Base-by-base conservation (phyloP, 2,797 vertebrate species). In the Bradypodion pumilum region DNA sequence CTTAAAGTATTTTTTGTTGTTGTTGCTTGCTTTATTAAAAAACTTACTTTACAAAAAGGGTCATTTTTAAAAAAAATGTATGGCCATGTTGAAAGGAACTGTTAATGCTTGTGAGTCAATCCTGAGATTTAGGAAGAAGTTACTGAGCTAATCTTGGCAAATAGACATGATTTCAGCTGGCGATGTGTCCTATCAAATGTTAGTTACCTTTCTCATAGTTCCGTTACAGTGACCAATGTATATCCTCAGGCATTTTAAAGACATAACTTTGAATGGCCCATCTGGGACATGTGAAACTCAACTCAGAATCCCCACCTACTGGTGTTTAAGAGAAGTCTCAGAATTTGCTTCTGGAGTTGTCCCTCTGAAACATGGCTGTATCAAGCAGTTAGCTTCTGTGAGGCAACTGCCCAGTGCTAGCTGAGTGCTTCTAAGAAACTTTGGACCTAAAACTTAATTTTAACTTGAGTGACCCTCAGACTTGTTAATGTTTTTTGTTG, bases 31-130 rank as follows among this genome's bases (percentile, higher is more conserved):
- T 89, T 91, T 88, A n/a, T n/a, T n/a, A n/a, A 56, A 84, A 91
- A 87, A 90, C 85, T 90, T 89, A 69, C 89, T 90, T 42, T 44
- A 87, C 83, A 59, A 83, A 86, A n/a, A 82, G 7, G 13, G 27
- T 12, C 25, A 4, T 62, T 78, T 16, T 65, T 44, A 42, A 29
- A 42, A 42, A 76, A 46, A 46, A 25, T 86, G 82, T 83, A 74
- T 79, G 59, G 25, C 9, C 83, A 76, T 74, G 49, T 59, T 90
- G 88, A 86, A 93, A 92, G 86, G 80, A 90, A 81, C 81, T 81
- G 72, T 87, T 89, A 86, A 87, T 52, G 60, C 84, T 90, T 93
- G 74, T 82, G 74, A 87, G 89, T 91, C 88, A 92, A 88, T 90
- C 90, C 89, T 68, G 9, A 70, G 87, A 88, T 86, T 92, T 68